These are phyloP conservation scores for Cetoscarus ocellatus DNA, from an alignment of 2,797 vertebrate genomes.

Conservation along the genomic window DNA sequence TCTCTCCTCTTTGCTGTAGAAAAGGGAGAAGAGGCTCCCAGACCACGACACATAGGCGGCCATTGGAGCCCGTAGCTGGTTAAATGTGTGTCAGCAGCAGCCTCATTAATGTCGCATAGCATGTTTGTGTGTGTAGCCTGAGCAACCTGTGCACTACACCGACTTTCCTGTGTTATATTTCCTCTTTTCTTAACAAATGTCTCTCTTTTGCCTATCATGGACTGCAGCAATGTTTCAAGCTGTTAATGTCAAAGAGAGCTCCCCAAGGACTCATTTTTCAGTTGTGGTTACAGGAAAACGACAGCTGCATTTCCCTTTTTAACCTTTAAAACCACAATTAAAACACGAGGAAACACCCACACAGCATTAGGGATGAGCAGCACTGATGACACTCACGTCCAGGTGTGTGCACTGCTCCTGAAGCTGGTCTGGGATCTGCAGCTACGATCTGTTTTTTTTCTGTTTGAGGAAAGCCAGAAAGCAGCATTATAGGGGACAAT, in stretches of 20 bases:
- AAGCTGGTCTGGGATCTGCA: slow-evolving; percentile 10
- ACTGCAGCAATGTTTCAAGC: slow-evolving; percentile 46
- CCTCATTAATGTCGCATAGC: slow-evolving; percentile 77
- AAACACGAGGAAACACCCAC: slow-evolving; percentile 59
- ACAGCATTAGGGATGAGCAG: slow-evolving; percentile 16
- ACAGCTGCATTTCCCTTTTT: slow-evolving; percentile 21
- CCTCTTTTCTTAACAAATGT: neutral
- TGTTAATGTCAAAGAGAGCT: slow-evolving; percentile 49
- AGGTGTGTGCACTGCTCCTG: slow-evolving; percentile 27
- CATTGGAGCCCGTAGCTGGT: slow-evolving; percentile 15
- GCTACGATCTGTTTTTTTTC: slow-evolving; percentile 13
- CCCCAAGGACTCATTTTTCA: slow-evolving; percentile 50
- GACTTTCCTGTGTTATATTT: slow-evolving; percentile 17
- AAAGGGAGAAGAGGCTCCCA: neutral
- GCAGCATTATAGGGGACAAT: slow-evolving; percentile 20
- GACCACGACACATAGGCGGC: slow-evolving; percentile 9
- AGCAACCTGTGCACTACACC: slow-evolving; percentile 53
- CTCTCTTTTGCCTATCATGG: slow-evolving; percentile 10
- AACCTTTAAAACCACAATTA: slow-evolving; percentile 43
- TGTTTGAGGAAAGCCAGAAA: neutral
- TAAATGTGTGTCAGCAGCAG: slow-evolving; percentile 47
- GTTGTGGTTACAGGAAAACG: slow-evolving; percentile 44
- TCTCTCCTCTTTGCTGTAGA: slow-evolving; percentile 24
- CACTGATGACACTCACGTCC: slow-evolving; percentile 24
- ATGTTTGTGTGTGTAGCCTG: slow-evolving; percentile 51